Evolutionary conservation across 2,113 vertebrate genomes (phyloP).

Genomic region (Podarcis cretensis): DNA sequence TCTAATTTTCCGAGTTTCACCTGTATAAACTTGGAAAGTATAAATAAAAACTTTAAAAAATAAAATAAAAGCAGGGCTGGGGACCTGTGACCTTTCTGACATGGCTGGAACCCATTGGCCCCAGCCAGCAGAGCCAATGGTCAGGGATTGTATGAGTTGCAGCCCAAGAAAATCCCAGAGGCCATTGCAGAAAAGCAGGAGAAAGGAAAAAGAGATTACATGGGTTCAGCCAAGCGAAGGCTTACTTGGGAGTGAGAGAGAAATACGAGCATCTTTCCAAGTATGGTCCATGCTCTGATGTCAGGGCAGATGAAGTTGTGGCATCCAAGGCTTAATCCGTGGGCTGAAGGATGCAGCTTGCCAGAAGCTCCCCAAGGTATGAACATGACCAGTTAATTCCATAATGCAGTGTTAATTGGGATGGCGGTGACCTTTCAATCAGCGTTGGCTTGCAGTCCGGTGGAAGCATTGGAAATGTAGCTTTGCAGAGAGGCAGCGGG

Average conservation of each 20-base stretch:
- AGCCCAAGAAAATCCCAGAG: too few relatives aligned
- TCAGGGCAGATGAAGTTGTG: too few relatives aligned
- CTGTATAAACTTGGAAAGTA: too few relatives aligned
- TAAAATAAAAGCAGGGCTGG: background rate
- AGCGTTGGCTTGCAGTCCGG: background rate
- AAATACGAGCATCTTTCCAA: background rate
- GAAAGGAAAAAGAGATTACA: background rate
- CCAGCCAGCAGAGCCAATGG: too few relatives aligned
- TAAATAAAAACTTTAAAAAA: too few relatives aligned
- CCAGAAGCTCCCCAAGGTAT: background rate
- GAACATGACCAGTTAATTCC: background rate
- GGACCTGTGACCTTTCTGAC: background rate
- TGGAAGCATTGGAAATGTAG: background rate
- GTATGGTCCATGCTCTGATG: too few relatives aligned
- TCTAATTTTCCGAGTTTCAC: too few relatives aligned
- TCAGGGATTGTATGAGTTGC: too few relatives aligned
- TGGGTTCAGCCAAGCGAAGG: background rate
- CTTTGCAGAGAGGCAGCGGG: background rate
- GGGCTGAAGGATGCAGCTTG: conserved; percentile 1
- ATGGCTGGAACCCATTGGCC: too few relatives aligned
- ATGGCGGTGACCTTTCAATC: conserved; percentile 42
- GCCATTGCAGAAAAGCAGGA: too few relatives aligned
- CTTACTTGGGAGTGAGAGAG: background rate
- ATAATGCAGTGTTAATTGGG: background rate
- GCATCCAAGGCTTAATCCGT: conserved; percentile 15